Evolutionary conservation across 2,113 vertebrate genomes (phyloP).

Genomic region (Naja naja): DNA sequence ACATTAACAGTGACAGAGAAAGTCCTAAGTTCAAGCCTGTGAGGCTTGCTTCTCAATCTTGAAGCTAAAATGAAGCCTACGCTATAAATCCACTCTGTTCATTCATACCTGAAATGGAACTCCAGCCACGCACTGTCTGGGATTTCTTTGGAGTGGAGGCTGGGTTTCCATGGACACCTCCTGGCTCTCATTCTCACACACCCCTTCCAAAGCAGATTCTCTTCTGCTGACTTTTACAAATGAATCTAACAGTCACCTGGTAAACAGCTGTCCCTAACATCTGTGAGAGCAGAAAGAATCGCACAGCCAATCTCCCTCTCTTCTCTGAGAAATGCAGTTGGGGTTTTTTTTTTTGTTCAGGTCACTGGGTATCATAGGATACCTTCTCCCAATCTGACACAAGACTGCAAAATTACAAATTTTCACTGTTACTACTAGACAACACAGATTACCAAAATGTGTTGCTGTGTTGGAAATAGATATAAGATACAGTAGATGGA

Average conservation of each 20-base stretch:
- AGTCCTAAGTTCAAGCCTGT: not conserved
- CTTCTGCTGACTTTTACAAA: not conserved
- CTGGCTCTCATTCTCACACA: not conserved
- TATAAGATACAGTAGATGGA: not conserved
- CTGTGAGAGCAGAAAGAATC: not conserved
- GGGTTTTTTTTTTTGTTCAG: not conserved
- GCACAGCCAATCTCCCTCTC: not conserved
- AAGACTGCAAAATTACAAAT: not conserved
- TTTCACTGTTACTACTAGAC: not conserved
- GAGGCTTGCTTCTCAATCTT: not conserved
- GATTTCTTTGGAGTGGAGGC: not conserved
- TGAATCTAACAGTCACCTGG: not conserved
- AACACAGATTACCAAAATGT: not conserved
- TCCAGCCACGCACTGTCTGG: fast-evolving
- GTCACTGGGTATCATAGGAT: no score
- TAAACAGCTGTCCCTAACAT: not conserved
- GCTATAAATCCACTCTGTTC: fast-evolving
- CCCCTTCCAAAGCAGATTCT: not conserved
- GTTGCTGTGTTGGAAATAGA: not conserved
- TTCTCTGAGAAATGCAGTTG: not conserved
- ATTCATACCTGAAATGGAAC: not conserved
- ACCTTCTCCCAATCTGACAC: not conserved
- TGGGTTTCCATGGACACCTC: conserved; percentile 18
- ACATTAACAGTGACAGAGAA: not conserved
- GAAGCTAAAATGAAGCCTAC: not conserved